Base-by-base conservation (phyloP, 2,888 invertebrate species). In the Subacronicta megacephala region DNA sequence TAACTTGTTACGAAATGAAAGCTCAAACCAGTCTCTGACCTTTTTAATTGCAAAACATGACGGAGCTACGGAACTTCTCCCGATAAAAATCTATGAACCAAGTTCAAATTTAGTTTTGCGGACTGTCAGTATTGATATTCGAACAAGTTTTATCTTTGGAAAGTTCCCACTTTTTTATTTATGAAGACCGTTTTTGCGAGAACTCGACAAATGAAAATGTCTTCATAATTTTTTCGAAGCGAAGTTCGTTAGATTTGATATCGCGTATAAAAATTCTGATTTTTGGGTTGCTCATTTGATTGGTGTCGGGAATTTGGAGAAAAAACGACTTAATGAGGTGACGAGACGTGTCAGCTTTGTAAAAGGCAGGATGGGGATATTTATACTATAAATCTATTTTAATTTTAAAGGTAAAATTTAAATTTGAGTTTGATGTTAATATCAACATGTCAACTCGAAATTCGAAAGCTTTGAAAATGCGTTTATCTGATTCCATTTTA, bases 101-200 rank as follows among this genome's bases (percentile, higher is more conserved):
- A 78, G 77, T 78, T 75, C 71, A 80, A 84, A 81, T 82, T 82
- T 78, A 79, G 77, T 80, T 75, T 59, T 33, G 59, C 60, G 64
- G 64, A 71, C 78, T 77, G 63, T 72, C 77, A 77, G 72, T 72
- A 82, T 82, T 81, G 79, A 81, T 82, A 82, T 81, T 82, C 61
- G 67, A 66, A 63, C 26, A 75, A 85, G 69, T 83, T 84, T 82
- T 85, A 84, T 85, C 83, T 78, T 65, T 66, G 52, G 71, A 43
- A 53, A 59, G 49, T 65, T 64, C 51, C 33, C 42, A 50, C 47
- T 66, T 77, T 73, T 69, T 76, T 71, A 72, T 69, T 72, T 67
- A 41, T 29, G 64, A 60, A 45, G 44, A 63, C 41, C 46, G 40
- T 76, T 75, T 55, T 50, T 54, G 31, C 47, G 38, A 50, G 53